Evolutionary conservation across 1,140 invertebrate genomes (phyloP), one percentile per base, ranked within the genome.

Genomic region (Drosophila malerkotliana): DNA sequence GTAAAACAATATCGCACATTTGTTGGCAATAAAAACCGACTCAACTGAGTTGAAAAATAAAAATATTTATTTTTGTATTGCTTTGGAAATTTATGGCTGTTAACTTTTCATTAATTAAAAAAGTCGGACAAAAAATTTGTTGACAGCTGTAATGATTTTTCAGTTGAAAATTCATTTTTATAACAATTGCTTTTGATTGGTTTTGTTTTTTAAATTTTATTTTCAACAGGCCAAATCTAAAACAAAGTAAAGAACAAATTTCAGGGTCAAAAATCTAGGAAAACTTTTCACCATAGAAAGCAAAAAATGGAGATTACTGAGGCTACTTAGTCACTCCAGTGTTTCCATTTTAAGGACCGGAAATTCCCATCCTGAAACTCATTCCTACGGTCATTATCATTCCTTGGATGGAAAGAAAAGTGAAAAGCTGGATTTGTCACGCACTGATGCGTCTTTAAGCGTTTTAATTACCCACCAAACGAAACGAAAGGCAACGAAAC

Each of bases 361-460:
- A 41, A 15, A 53, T 41, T 37, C 12, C 55, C 49, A 18, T 15
- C 26, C 26, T 28, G 26, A 7, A 6, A 24, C 69, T 59, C 41
- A 44, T 44, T 15, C 39, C 39, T 6, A 14, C n/a, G 7, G 2
- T n/a, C 39, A 34, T 34, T 34, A 9, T 10, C 32, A 34, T 34
- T 37, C 41, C 41, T 15, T 15, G 8, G 15, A 9, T 4, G 9
- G 18, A 24, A 69, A 71, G 76, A 89, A 90, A 89, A 89, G 85
- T 89, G 85, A 89, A 89, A 89, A 89, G 85, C 78, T 81, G 90
- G 85, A 89, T 89, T 89, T 89, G 85, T 89, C 85, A 89, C 85
- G 85, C 85, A 79, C 85, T 89, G 85, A 90, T 90, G 85, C 85
- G 81, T 80, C 85, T 89, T 84, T 81, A 89, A 89, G 85, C 85